Conservation (phyloP, 2,797 vertebrate species). For the Pipistrellus kuhlii region DNA sequence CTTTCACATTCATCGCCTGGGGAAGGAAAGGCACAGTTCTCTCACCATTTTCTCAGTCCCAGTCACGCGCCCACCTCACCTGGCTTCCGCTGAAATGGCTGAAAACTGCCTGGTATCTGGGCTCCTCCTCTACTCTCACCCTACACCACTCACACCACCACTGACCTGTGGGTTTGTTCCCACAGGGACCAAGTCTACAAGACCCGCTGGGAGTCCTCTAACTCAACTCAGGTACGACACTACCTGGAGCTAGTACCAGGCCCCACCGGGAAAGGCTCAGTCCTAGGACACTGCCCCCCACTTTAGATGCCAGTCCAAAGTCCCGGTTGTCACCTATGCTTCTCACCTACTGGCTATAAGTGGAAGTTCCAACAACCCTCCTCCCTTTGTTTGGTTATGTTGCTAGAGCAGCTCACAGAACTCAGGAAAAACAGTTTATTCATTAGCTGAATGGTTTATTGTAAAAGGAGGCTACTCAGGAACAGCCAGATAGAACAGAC, state of each 20-base stretch:
- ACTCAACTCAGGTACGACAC: neutral
- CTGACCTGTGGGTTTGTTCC: neutral
- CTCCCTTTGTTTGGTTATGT: neutral
- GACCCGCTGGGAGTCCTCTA: neutral
- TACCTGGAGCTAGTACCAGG: neutral
- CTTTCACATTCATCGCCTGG: neutral
- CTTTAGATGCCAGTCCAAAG: neutral
- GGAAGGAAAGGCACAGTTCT: neutral
- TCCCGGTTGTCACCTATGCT: neutral
- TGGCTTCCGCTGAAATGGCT: neutral
- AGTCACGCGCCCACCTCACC: neutral
- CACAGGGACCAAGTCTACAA: neutral
- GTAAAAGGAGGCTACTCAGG: neutral
- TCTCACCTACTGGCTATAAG: neutral
- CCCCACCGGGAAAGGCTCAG: neutral
- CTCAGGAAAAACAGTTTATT: neutral
- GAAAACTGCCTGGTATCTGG: neutral
- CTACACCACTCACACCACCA: neutral
- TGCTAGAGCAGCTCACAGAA: neutral
- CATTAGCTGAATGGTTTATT: neutral
- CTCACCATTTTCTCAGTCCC: neutral
- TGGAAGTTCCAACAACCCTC: neutral
- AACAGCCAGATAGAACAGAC: neutral
- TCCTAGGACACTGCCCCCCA: too few species aligned
- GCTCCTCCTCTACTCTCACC: neutral